Conservation (phyloP, 2,888 invertebrate species). For the Caenorhabditis afra region DNA sequence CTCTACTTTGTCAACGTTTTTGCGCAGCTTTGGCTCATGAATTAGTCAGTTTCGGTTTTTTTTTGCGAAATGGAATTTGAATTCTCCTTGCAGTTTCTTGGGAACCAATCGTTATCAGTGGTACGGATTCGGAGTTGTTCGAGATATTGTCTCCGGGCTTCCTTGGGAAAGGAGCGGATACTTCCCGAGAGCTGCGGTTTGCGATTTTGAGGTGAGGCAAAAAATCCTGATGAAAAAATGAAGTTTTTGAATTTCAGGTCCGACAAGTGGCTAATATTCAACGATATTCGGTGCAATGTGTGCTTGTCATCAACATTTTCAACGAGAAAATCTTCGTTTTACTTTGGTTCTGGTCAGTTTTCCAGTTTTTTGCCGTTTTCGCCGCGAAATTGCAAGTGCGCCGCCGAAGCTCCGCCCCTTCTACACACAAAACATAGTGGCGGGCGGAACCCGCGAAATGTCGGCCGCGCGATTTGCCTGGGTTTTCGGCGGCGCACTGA, state of each 20-base stretch:
- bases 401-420: slow-evolving; percentile 36
- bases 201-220: slow-evolving; percentile 80
- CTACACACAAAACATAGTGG: slow-evolving; percentile 29
- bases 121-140: slow-evolving; percentile 78
- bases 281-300: slow-evolving; percentile 80
- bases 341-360: slow-evolving; percentile 76
- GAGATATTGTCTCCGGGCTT: slow-evolving; percentile 73
- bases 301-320: slow-evolving; percentile 80
- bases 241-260: too few species aligned
- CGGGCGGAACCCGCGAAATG: slow-evolving; percentile 41
- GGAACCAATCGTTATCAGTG: slow-evolving; percentile 75
- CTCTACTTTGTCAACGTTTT: slow-evolving; percentile 75
- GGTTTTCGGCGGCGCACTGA: background rate
- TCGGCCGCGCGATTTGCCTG: slow-evolving; percentile 30
- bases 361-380: background rate
- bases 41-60: slow-evolving; percentile 69
- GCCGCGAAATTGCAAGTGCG: slow-evolving; percentile 4
- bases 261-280: slow-evolving; percentile 80
- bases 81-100: slow-evolving; percentile 72
- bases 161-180: slow-evolving; percentile 77
- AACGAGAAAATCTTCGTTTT: slow-evolving; percentile 80
- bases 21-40: slow-evolving; percentile 76
- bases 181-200: slow-evolving; percentile 76
- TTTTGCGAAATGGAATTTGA: too few species aligned
- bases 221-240: too few species aligned